Conservation (phyloP, 2,797 vertebrate species). For the Thamnophis elegans region DNA sequence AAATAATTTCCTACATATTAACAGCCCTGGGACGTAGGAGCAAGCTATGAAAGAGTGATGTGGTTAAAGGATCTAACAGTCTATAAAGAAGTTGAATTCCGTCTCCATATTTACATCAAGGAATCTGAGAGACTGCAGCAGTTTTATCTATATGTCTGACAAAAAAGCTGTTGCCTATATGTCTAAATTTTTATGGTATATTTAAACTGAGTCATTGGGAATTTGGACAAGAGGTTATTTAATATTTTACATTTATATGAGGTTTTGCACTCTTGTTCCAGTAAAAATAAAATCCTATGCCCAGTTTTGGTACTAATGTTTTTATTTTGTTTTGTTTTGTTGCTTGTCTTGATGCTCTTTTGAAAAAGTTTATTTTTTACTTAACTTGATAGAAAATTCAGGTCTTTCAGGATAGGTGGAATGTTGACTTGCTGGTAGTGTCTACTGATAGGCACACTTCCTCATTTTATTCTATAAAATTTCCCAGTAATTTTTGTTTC, state of each 20-base stretch:
- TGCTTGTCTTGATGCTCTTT: neutral
- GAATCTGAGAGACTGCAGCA: neutral
- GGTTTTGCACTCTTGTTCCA: neutral
- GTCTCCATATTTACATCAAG: neutral
- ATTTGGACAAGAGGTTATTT: neutral
- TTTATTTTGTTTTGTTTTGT: neutral
- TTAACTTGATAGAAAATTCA: slow-evolving; percentile 24
- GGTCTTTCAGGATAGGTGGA: slow-evolving; percentile 21
- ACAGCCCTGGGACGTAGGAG: neutral
- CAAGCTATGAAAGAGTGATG: neutral
- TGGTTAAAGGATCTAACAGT: neutral
- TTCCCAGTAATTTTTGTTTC: neutral
- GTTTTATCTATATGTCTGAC: neutral
- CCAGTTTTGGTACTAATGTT: neutral
- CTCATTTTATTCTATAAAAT: slow-evolving; percentile 19
- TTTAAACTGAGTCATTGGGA: neutral
- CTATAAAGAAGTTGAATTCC: neutral
- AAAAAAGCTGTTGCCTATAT: neutral
- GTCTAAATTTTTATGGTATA: neutral
- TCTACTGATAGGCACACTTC: slow-evolving; percentile 5
- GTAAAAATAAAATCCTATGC: neutral
- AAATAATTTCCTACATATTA: neutral
- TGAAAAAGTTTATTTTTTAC: neutral
- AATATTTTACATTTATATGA: neutral
- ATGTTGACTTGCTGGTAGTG: slow-evolving; percentile 16